These are phyloP conservation scores for Diploscapter pachys DNA, from an alignment of 1,140 invertebrate species.

Conservation along the genomic window DNA sequence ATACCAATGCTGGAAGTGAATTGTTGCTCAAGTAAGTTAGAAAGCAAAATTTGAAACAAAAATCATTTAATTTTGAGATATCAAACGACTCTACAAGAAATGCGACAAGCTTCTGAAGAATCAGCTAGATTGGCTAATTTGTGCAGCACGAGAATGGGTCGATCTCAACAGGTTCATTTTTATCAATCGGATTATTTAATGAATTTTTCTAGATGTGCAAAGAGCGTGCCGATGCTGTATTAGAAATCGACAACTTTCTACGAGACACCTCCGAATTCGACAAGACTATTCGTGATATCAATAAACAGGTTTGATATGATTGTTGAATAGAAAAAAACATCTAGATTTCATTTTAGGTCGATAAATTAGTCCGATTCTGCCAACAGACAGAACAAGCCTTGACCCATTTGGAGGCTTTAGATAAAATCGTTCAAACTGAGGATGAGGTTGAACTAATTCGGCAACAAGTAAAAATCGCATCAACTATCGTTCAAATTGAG, in stretches of 20 bases:
- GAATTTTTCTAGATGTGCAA: constrained; percentile 24
- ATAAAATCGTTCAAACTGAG: constrained; percentile 17
- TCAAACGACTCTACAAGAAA: constrained; percentile 23
- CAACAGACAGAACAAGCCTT: constrained; percentile 31
- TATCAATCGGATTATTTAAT: not conserved
- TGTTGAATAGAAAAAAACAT: too few species aligned
- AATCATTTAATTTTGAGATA: constrained; percentile 25
- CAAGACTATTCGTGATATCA: constrained; percentile 29
- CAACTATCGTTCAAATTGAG: constrained; percentile 24
- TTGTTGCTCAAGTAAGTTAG: too few species aligned
- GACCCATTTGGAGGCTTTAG: constrained; percentile 31
- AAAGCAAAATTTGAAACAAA: too few species aligned
- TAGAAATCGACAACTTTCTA: constrained; percentile 31
- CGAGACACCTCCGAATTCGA: constrained; percentile 19
- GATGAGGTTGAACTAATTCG: constrained; percentile 27
- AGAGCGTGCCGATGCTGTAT: constrained; percentile 34
- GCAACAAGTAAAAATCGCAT: constrained; percentile 20
- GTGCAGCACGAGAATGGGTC: constrained; percentile 39
- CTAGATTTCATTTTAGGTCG: not conserved
- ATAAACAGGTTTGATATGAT: not conserved
- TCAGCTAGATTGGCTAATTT: constrained; percentile 33
- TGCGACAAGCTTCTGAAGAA: constrained; percentile 30
- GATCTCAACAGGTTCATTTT: constrained; percentile 25
- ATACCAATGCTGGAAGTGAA: too few species aligned
- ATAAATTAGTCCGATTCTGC: constrained; percentile 25